Base-by-base conservation (phyloP, 2,888 invertebrate species). In the Orthosia incerta region DNA sequence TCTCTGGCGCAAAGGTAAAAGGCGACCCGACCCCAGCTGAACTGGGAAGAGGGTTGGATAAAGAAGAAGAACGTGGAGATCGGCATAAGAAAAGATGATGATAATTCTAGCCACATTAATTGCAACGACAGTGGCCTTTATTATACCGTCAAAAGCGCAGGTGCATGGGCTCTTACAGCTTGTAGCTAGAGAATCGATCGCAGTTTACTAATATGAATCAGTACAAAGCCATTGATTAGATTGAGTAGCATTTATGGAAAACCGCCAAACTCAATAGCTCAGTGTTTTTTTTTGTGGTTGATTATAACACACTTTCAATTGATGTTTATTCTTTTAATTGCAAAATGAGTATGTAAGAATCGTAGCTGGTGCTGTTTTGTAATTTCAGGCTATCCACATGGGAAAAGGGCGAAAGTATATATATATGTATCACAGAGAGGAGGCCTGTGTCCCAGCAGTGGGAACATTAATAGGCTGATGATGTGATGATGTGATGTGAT, bases 211-310 rank as follows among this genome's bases (percentile, higher is more conserved):
- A 20, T 20, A 20, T 45, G 26, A 3, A 51, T 20, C n/a, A 20
- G 15, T 39, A 57, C 46, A 59, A 76, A 46, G 12, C 16, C n/a
- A 48, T 26, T 16, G 45, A 76, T 76, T 31, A 51, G 16, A 65
- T 57, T 51, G 3, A 50, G 48, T 46, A 51, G 1, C 1, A 18
- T 48, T 46, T 31, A 53, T 23, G 2, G 48, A 48, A 74, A 56
- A 51, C 5, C 3, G 13, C 15, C 7, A n/a, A 53, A 18, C 15
- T 51, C 4, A 20, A 26, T 3, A 18, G 9, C 15, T 15, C 12
- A 4, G 12, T 53, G 18, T 68, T 60, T 18, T 18, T 45, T 74
- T 23, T 55, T 39, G 0, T n/a, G 16, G 0, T 74, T 3, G 11
- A 46, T 20, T 61, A 11, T 13, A 53, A 74, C n/a, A 20, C 9